A percentile compares a stretch with the other conserved stretches of the same genome.
phyloP scores from a whole-genome alignment of 1,140 invertebrate species.

The Scaptomyza graminum region DNA sequence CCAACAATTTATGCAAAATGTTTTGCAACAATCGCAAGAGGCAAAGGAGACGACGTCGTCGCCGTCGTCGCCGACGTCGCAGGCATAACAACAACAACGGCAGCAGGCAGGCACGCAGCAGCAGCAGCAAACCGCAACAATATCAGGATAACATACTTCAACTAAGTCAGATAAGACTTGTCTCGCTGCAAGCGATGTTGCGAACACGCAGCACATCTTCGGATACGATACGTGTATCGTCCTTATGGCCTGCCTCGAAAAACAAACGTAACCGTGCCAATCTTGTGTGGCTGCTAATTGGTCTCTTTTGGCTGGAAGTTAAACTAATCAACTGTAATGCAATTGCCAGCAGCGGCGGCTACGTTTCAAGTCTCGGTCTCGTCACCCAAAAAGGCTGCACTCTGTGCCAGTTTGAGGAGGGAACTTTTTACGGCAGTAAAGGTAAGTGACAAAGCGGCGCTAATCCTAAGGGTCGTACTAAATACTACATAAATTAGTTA shows the following conservation, averaged over 20 bases:
- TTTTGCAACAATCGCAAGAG: slow-evolving; percentile 66
- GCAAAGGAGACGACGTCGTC: slow-evolving; percentile 51
- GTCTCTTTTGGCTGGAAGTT: slow-evolving; percentile 76
- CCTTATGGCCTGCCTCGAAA: slow-evolving; percentile 47
- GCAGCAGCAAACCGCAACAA: slow-evolving; percentile 18
- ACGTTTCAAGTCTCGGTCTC: slow-evolving; percentile 53
- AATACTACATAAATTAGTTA: too few relatives aligned
- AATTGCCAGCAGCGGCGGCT: slow-evolving; percentile 46
- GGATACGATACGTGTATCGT: slow-evolving; percentile 23
- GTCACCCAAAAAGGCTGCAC: slow-evolving; percentile 63
- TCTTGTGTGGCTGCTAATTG: slow-evolving; percentile 77
- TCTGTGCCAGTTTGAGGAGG: slow-evolving; percentile 55
- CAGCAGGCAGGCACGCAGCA: slow-evolving; percentile 20
- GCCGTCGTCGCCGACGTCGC: slow-evolving; percentile 40
- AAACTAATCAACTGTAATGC: slow-evolving; percentile 73
- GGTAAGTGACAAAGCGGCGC: slow-evolving; percentile 29
- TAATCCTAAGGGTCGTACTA: too few relatives aligned
- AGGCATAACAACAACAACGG: slow-evolving; percentile 32
- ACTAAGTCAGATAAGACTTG: slow-evolving; percentile 14
- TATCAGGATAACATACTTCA: slow-evolving; percentile 24
- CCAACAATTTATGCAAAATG: slow-evolving; percentile 68
- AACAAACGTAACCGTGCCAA: slow-evolving; percentile 62
- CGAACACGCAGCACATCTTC: slow-evolving; percentile 4
- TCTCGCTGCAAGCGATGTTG: slow-evolving; percentile 13
- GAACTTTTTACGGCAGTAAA: slow-evolving; percentile 54